Evolutionary conservation across 2,113 vertebrate species (phyloP), one percentile per base, ranked within the genome.

Genomic region (Morone chrysops): DNA sequence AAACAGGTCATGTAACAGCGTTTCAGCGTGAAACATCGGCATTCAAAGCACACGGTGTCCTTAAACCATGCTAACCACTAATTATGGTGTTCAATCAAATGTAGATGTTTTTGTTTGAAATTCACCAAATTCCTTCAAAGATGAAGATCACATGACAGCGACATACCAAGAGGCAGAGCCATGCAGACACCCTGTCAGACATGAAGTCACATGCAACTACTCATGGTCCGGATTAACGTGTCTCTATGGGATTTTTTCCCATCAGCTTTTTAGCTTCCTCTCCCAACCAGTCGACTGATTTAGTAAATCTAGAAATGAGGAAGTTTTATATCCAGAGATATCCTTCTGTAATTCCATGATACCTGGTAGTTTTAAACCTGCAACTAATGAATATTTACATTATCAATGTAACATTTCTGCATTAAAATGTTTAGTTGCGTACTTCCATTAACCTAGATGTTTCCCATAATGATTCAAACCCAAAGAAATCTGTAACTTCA

Each of bases 141-240:
- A 74, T 20, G 22, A 45, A 18, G 70, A 66, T 92, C 90, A 90
- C 87, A 60, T 86, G 86, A 9, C n/a, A 6, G 43, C 11, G 7
- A 72, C 67, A 72, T 20, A 72, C 72, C 61, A 68, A 25, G 78
- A 81, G 47, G 22, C 56, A 54, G 69, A 78, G 14, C 45, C 68
- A 56, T 8, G 47, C 48, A 85, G 63, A 88, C 53, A 25, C 83
- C 78, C 72, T 59, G 73, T 43, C 31, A 83, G 66, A 87, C 68
- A 78, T 11, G 1, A 72, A 86, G 87, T 92, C 92, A 92, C 87
- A 87, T 91, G 93, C 67, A 74, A 18, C 22, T 62, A 4, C 67
- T 87, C 82, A 87, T 12, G 65, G 22, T 22, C 1, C 0, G 31
- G 82, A 90, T 92, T 87, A 84, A 70, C 6, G 7, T 63, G 80